Evolutionary conservation across 2,113 vertebrate genomes (phyloP).

Genomic region (Propithecus coquereli): DNA sequence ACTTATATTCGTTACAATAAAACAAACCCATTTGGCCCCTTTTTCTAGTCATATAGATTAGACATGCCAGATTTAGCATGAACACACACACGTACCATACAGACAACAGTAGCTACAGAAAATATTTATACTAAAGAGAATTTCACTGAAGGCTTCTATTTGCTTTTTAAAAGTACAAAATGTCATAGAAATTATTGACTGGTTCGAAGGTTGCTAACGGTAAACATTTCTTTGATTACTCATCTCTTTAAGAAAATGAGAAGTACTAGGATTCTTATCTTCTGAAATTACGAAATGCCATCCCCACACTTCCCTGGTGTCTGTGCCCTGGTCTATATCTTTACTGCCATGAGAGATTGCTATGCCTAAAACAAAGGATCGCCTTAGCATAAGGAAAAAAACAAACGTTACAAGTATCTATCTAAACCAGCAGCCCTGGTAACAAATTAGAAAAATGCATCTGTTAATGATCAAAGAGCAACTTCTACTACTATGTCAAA

Average conservation of each 20-base stretch:
- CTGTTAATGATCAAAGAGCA: not conserved
- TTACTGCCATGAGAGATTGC: not conserved
- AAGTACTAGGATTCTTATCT: not conserved
- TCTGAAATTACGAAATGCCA: not conserved
- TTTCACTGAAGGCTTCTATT: not conserved
- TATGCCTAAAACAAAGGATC: not conserved
- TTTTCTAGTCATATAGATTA: not conserved
- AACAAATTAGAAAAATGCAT: not conserved
- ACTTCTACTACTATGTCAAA: not conserved
- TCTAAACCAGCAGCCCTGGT: too few relatives aligned
- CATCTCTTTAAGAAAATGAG: not conserved
- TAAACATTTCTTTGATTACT: not conserved
- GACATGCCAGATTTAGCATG: not conserved
- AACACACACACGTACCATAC: not conserved
- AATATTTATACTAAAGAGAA: not conserved
- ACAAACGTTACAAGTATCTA: not conserved
- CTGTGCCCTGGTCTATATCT: not conserved
- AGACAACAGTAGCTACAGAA: not conserved
- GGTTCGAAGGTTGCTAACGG: not conserved
- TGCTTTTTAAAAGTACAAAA: constrained; percentile 8
- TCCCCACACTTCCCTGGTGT: not conserved
- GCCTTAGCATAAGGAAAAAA: not conserved
- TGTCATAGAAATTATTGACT: not conserved
- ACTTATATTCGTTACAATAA: not conserved
- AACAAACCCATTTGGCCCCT: not conserved